Evolutionary conservation across 2,888 invertebrate species (phyloP).

Genomic region (Trichacis sp.): DNA sequence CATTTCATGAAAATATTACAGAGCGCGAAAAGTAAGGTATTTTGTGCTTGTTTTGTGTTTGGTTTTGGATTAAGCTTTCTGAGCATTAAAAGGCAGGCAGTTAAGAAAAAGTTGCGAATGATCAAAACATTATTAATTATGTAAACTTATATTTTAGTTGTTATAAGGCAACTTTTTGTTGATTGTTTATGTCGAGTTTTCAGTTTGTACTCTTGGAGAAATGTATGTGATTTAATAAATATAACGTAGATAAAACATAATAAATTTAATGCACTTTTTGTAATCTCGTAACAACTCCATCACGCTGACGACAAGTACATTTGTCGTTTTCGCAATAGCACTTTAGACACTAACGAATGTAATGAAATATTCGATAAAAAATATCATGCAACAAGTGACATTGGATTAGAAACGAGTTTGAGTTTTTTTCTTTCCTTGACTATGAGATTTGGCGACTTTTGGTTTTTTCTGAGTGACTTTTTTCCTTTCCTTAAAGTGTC

Average conservation of each 20-base stretch:
- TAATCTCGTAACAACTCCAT: no score
- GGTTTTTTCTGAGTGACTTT: not conserved
- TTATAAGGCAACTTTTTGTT: not conserved
- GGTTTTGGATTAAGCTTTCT: conserved; percentile 37
- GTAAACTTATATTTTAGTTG: no score
- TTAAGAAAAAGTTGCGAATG: not conserved
- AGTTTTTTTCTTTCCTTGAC: not conserved
- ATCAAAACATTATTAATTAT: no score
- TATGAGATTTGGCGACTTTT: not conserved
- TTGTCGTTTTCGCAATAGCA: not conserved
- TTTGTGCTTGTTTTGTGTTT: conserved; percentile 52
- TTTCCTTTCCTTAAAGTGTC: conserved; percentile 9
- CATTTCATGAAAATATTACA: conserved; percentile 55
- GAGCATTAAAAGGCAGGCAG: not conserved
- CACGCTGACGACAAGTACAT: no score
- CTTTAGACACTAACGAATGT: not conserved
- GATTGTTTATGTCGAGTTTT: not conserved
- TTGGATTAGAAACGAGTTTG: not conserved
- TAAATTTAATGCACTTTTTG: not conserved
- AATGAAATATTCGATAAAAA: not conserved
- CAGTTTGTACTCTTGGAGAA: conserved; percentile 1
- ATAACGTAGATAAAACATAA: conserved; percentile 4
- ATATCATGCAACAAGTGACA: no score
- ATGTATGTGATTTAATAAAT: conserved; percentile 2
- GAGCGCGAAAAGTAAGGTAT: conserved; percentile 59